Evolutionary conservation across 1,140 invertebrate species (phyloP).

Genomic region (Nephotettix cincticeps): DNA sequence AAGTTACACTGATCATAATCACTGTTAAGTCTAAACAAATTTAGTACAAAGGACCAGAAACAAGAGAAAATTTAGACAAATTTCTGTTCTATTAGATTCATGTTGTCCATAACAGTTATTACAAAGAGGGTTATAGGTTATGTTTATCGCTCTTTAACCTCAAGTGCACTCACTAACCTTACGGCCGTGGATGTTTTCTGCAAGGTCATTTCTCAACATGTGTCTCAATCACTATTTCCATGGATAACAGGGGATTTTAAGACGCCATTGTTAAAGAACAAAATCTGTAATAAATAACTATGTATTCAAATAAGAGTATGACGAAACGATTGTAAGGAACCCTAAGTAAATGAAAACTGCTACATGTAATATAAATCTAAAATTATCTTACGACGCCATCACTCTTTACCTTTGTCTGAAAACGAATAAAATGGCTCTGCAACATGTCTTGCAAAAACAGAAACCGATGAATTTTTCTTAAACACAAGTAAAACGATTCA

Average conservation of each 20-base stretch:
- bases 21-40: too few species aligned
- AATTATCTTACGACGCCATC: conserved; percentile 56
- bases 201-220: conserved; percentile 27
- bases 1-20: too few species aligned
- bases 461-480: conserved; percentile 34
- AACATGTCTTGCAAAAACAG: conserved; percentile 42
- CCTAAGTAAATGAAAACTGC: conserved; percentile 21
- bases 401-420: conserved; percentile 44
- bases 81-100: too few species aligned
- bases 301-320: neutral
- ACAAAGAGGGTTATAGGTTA: conserved; percentile 9
- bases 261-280: neutral
- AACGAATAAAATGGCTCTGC: conserved; percentile 40
- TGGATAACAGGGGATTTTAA: neutral
- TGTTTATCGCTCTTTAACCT: conserved; percentile 5
- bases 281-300: neutral
- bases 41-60: too few species aligned
- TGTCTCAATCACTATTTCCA: conserved; percentile 17
- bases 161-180: conserved; percentile 14
- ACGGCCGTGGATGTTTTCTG: conserved; percentile 21
- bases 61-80: too few species aligned
- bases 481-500: conserved; percentile 1
- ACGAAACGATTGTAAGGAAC: neutral
- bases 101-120: too few species aligned
- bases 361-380: conserved; percentile 45